These are phyloP conservation scores for Galerucella calmariensis DNA, from an alignment of 2,888 invertebrate species.

Conservation along the genomic window DNA sequence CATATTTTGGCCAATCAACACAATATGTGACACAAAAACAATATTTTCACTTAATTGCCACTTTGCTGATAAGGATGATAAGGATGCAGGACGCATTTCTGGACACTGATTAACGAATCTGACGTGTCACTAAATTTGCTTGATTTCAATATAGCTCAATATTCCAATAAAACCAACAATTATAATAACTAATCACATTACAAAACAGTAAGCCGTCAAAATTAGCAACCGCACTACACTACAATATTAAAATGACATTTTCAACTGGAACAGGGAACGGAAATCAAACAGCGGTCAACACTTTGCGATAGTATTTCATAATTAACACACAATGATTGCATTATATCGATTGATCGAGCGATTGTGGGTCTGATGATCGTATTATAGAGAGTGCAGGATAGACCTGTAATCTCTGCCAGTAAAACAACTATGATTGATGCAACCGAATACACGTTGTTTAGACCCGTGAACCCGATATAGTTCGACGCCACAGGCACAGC, in stretches of 20 bases:
- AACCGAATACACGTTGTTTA: constrained; percentile 56
- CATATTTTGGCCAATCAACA: too few relatives aligned
- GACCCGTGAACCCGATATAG: constrained; percentile 13
- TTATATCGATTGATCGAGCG: constrained; percentile 62
- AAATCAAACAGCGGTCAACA: constrained; percentile 63
- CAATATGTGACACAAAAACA: too few relatives aligned
- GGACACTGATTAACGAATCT: neutral
- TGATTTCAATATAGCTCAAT: constrained; percentile 54
- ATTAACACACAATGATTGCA: constrained; percentile 63
- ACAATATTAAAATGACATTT: constrained; percentile 60
- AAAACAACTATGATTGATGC: constrained; percentile 61
- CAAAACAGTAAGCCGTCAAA: constrained; percentile 56
- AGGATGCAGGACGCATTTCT: too few relatives aligned
- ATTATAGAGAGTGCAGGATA: constrained; percentile 56
- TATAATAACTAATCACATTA: constrained; percentile 60
- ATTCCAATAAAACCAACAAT: constrained; percentile 57
- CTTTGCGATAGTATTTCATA: constrained; percentile 62
- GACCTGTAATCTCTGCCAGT: constrained; percentile 53
- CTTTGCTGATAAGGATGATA: too few relatives aligned
- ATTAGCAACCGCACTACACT: constrained; percentile 56
- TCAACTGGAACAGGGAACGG: constrained; percentile 60
- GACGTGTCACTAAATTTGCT: constrained; percentile 48
- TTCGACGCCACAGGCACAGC: constrained; percentile 28
- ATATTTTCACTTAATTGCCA: too few relatives aligned
- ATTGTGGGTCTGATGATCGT: constrained; percentile 58